Conservation (phyloP, 2,797 vertebrate species). For the Catostomus latipinnis region DNA sequence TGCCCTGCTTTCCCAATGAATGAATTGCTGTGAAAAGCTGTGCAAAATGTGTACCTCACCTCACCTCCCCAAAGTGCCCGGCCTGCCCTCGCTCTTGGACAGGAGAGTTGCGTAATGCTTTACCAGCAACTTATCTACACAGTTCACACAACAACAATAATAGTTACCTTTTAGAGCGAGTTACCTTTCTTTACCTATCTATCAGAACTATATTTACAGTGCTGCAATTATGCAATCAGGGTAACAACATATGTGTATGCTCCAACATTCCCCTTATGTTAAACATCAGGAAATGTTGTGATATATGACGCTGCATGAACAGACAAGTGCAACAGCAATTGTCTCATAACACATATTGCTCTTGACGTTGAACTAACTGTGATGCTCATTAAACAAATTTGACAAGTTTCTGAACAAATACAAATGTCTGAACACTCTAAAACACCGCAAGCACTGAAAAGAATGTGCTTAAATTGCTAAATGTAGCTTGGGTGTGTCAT, state of each 20-base stretch:
- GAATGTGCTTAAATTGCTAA: no score
- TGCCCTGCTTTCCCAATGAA: conserved; percentile 26
- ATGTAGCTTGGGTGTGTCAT: no score
- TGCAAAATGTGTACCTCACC: conserved; percentile 1
- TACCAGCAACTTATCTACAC: conserved; percentile 18
- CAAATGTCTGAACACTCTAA: no score
- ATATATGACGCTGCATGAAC: no score
- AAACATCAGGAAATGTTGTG: no score
- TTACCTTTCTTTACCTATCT: not conserved
- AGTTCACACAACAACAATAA: not conserved
- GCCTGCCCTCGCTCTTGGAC: not conserved
- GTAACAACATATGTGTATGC: not conserved
- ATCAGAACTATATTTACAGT: not conserved
- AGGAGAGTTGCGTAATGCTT: conserved; percentile 14
- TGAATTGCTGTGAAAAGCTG: conserved; percentile 14
- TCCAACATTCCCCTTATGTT: no score
- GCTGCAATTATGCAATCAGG: conserved; percentile 11
- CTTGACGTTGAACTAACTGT: no score
- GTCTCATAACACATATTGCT: no score
- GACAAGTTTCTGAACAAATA: no score
- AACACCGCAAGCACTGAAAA: no score
- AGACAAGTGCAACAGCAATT: no score
- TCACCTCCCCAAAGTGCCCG: not conserved
- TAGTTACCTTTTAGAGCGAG: not conserved
- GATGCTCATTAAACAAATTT: no score